These are phyloP conservation scores for Myrmecobius fasciatus DNA, from an alignment of 2,113 vertebrate species.

Conservation along the genomic window DNA sequence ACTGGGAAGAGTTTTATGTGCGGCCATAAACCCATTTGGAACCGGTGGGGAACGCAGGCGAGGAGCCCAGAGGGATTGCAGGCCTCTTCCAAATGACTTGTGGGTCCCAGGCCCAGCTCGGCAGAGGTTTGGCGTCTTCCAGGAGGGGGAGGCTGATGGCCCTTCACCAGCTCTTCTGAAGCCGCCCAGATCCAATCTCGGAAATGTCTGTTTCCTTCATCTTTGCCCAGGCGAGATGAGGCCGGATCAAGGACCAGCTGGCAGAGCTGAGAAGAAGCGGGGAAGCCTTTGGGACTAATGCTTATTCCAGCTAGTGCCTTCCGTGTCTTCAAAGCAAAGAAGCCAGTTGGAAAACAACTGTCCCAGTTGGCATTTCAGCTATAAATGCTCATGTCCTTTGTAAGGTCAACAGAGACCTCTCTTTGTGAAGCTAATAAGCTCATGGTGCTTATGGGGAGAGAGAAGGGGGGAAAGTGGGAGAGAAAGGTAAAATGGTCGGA, in stretches of 20 bases:
- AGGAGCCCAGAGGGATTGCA: background rate
- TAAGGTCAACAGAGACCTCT: conserved; percentile 44
- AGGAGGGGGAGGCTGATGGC: background rate
- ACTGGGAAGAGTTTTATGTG: background rate
- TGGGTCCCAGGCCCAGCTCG: background rate
- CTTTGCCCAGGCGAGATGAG: background rate
- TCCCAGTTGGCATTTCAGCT: background rate
- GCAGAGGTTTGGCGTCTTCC: too few relatives aligned
- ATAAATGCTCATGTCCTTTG: conserved; percentile 1
- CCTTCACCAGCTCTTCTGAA: background rate
- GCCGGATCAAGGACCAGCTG: background rate
- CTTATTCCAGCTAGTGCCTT: background rate
- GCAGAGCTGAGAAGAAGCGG: background rate
- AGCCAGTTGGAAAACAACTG: conserved; percentile 10
- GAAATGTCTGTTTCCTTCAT: conserved; percentile 9
- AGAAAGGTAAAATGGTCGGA: conserved; percentile 67
- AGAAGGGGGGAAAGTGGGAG: background rate
- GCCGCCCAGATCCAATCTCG: background rate
- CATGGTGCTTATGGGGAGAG: conserved; percentile 58
- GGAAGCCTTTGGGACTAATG: background rate
- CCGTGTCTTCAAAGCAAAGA: background rate
- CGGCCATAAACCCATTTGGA: background rate
- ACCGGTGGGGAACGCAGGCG: background rate
- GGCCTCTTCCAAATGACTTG: background rate
- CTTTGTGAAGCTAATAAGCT: conserved; percentile 51